phyloP scores from a whole-genome alignment of 2,797 vertebrate species.

The Pseudomugil tenellus region DNA sequence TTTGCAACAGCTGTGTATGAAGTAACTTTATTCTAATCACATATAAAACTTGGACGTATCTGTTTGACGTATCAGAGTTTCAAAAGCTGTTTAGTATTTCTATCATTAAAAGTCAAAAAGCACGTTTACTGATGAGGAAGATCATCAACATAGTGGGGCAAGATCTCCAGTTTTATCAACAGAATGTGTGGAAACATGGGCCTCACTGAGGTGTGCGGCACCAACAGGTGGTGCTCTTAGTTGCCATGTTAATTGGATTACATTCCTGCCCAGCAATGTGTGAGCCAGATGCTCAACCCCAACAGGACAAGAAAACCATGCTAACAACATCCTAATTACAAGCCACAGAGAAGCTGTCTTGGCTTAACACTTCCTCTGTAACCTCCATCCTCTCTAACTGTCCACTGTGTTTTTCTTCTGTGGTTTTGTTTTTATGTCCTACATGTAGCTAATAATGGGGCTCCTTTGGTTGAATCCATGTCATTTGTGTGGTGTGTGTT shows the following conservation, averaged over 20 bases:
- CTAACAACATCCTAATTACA: constrained; percentile 77
- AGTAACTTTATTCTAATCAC: neutral
- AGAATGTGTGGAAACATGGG: constrained; percentile 18
- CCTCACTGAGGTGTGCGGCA: constrained; percentile 16
- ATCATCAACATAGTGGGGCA: neutral
- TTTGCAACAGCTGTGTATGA: neutral
- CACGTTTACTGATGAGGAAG: neutral
- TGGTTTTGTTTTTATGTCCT: constrained; percentile 64
- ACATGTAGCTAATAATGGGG: constrained; percentile 65
- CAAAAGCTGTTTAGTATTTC: neutral
- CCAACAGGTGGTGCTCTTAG: constrained; percentile 35
- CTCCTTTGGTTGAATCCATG: constrained; percentile 43
- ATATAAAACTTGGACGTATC: neutral
- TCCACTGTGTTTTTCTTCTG: constrained; percentile 58
- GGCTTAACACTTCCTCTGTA: constrained; percentile 75
- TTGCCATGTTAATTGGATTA: constrained; percentile 60
- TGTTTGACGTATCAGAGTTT: neutral
- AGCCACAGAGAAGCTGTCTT: constrained; percentile 59
- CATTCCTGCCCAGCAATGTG: constrained; percentile 69
- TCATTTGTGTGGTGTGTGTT: constrained; percentile 63
- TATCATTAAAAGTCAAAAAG: neutral
- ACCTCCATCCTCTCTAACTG: constrained; percentile 64
- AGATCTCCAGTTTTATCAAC: constrained; percentile 8
- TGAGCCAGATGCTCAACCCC: constrained; percentile 68
- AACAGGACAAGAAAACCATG: constrained; percentile 62